Base-by-base conservation (phyloP, 2,888 invertebrate genomes). In the Caenorhabditis macrosperma region DNA sequence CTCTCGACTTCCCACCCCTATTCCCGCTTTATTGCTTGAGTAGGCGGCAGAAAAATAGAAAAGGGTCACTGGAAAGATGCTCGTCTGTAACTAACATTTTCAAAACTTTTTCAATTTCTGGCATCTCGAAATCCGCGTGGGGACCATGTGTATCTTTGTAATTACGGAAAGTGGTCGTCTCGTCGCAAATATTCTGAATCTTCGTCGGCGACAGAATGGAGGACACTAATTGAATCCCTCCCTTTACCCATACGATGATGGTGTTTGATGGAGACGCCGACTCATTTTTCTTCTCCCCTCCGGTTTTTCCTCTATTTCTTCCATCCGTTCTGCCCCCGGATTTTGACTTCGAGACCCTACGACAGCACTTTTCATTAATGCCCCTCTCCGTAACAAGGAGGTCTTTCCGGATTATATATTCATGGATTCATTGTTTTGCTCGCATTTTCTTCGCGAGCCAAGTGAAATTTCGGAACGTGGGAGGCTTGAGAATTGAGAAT, bases 171-270 rank as follows among this genome's bases (percentile, higher is more conserved):
- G 72, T 72, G 72, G 64, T 61, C 48, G 57, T 46, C 61, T 61
- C 46, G 50, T 55, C 33, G 33, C 33, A 54, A 66, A 55, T 55
- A 20, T 44, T 17, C 74, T 72, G 63, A 72, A 63, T 63, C 71
- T 64, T 35, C 44, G 46, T 30, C 71, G 55, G 33, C 55, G 46
- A 46, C 38, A 44, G 48, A 64, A 72, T 72, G 63, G 63, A 72
- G 64, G 72, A 28, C 72, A 72, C 72, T 72, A 72, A 72, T 72
- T 72, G 55, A 72, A 63, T 72, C 57, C 33, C 44, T 72, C 57
- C 48, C 28, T 61, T 63, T 57, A 35, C 55, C 48, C 63, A 57
- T 55, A 63, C 63, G 33, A 54, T 61, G 71, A 63, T 72, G 72
- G 61, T 72, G 63, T 63, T 72, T 72, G 72, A 72, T 72, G 71